Evolutionary conservation across 2,113 vertebrate genomes (phyloP).

Genomic region (Lophius piscatorius): DNA sequence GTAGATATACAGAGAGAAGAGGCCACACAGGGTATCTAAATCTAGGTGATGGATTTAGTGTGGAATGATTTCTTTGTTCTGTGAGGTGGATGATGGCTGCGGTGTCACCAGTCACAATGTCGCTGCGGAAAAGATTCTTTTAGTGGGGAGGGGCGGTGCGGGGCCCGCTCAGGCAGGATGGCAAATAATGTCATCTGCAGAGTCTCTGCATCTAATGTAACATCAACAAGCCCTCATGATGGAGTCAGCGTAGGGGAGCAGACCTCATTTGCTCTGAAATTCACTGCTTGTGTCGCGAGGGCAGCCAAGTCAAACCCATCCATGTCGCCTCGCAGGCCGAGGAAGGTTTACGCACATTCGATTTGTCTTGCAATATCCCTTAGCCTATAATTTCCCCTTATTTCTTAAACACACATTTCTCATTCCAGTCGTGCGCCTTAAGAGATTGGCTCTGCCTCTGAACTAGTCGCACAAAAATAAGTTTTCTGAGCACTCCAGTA

Average conservation of each 20-base stretch:
- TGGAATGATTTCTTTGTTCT: slow-evolving; percentile 65
- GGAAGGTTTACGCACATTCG: slow-evolving; percentile 33
- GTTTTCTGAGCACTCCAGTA: slow-evolving; percentile 14
- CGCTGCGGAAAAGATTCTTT: slow-evolving; percentile 52
- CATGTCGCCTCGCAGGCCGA: slow-evolving; percentile 42
- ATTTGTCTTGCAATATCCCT: slow-evolving; percentile 63
- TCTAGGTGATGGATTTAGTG: slow-evolving; percentile 74
- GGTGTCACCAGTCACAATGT: slow-evolving; percentile 30
- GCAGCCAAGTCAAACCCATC: slow-evolving; percentile 31
- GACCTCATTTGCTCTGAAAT: slow-evolving; percentile 55
- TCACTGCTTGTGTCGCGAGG: slow-evolving; percentile 30
- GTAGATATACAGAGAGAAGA: slow-evolving; percentile 27
- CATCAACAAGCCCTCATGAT: slow-evolving; percentile 31
- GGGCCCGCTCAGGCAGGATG: slow-evolving; percentile 36
- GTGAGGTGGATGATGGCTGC: slow-evolving; percentile 56
- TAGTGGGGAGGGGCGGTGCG: not conserved
- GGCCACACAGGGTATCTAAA: slow-evolving; percentile 53
- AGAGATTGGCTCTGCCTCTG: slow-evolving; percentile 47
- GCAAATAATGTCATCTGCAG: slow-evolving; percentile 61
- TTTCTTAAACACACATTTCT: slow-evolving; percentile 54
- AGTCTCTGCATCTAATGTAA: slow-evolving; percentile 40
- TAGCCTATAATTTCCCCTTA: slow-evolving; percentile 17
- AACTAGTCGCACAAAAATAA: slow-evolving; percentile 37
- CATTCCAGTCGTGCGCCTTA: slow-evolving; percentile 36
- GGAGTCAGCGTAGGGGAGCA: slow-evolving; percentile 21